Evolutionary conservation across 2,113 vertebrate species (phyloP), one percentile per base, ranked within the genome.

Genomic region (Thamnaconus septentrionalis): DNA sequence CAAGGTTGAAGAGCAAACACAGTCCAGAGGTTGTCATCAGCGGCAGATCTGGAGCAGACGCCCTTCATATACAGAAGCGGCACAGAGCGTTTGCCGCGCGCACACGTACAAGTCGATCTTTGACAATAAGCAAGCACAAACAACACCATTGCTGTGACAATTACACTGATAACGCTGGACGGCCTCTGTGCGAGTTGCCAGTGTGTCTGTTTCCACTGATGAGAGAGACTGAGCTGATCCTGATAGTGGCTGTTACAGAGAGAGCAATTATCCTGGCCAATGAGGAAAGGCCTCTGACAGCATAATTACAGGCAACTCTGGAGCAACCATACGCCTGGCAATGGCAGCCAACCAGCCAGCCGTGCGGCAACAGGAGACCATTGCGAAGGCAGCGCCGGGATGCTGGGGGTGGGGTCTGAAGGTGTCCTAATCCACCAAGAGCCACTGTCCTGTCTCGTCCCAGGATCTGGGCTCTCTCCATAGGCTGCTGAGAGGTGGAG

Each of bases 231-330:
- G 69, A 84, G 71, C 69, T 65, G 65, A 81, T 86, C 83, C 72
- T 87, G 75, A 83, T 85, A 69, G 71, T 77, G 82, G 84, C 85
- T 80, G 70, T 88, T 89, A 87, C 85, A 87, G 81, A 74, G 59
- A 85, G 82, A 71, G 72, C 82, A 87, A 89, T 91, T 90, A 88
- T 84, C 79, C 78, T 71, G 71, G 76, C 83, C 82, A 86, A 90
- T 87, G 82, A 88, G 82, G 78, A 86, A 73, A 85, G 84, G 78
- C 81, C 81, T 88, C 78, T 90, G 88, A 91, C 88, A 90, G 77
- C 69, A 75, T 90, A 88, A 90, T 90, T 86, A 83, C 81, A 80
- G 70, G 72, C 81, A 84, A 79, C 69, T 62, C 69, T 70, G 73
- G 57, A 71, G 80, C 75, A 59, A 77, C 71, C 76, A 83, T 75